Evolutionary conservation across 2,113 vertebrate genomes (phyloP).

Genomic region (Mormyrus lacerda): DNA sequence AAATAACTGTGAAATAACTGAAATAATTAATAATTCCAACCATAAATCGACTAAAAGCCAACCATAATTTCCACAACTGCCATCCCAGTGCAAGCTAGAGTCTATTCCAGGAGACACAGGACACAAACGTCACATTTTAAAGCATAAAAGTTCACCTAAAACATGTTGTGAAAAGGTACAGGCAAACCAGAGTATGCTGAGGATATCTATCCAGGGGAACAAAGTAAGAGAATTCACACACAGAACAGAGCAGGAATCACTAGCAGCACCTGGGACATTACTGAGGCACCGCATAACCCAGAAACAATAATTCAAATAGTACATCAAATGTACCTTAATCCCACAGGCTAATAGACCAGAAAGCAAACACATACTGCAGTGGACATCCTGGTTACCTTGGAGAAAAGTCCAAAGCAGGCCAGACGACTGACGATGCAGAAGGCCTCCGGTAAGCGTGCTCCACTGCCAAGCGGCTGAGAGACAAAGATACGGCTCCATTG

Average conservation of each 20-base stretch:
- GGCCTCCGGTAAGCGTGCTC: slow-evolving; percentile 64
- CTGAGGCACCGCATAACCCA: neutral
- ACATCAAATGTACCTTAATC: neutral
- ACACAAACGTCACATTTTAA: neutral
- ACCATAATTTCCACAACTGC: neutral
- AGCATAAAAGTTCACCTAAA: neutral
- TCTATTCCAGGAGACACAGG: neutral
- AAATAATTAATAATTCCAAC: neutral
- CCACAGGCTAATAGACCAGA: neutral
- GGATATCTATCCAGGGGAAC: neutral
- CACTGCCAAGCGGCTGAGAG: slow-evolving; percentile 60
- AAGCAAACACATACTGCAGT: neutral
- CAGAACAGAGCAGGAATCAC: neutral
- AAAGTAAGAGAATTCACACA: neutral
- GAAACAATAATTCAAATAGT: neutral
- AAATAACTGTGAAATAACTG: neutral
- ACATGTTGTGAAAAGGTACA: neutral
- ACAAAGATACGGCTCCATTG: neutral
- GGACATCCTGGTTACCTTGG: slow-evolving; percentile 56
- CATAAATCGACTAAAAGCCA: neutral
- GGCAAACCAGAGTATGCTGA: neutral
- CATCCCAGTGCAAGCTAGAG: neutral
- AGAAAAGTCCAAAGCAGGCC: slow-evolving; percentile 78
- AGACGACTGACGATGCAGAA: slow-evolving; percentile 79
- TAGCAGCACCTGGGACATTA: neutral